Evolutionary conservation across 1,140 invertebrate species (phyloP), one percentile per base, ranked within the genome.

Genomic region (Euura lappo): DNA sequence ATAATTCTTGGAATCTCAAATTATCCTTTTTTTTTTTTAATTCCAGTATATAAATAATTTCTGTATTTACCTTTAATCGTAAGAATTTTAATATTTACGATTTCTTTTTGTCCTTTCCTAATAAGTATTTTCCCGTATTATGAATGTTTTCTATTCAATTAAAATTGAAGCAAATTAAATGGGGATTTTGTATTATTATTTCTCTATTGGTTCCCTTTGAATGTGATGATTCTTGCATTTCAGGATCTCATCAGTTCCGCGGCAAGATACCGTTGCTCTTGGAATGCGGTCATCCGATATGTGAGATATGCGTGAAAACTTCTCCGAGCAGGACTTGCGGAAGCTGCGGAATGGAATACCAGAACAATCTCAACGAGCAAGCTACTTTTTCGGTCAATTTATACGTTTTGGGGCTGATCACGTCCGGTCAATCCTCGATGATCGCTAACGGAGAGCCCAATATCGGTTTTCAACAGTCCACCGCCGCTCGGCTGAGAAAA

Each of bases 221-320:
- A 28, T 28, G 28, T 28, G 28, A 28, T 28, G 28, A 28, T 28
- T 28, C 28, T 28, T 28, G 28, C 28, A 28, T 80, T 80, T 66
- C 73, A 84, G 81, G 77, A 70, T 43, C 71, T 13, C 68, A 71
- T 28, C 68, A 71, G 69, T 43, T 77, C 28, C 74, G 69, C 11
- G 74, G 69, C 8, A 68, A 66, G 11, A 45, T 82, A 7, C 87
- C 87, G 4, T 77, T 88, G 6, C 74, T 88, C 8, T 74, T 88
- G 64, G 69, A 77, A 4, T 89, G 88, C 76, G 87, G 88, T 5
- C 88, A 89, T 77, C 42, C 83, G 2, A 73, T 85, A 69, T 89
- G 88, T 71, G 75, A 81, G 42, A 72, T 69, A 8, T 88, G 87
- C 75, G 13, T 78, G 8, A 77, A 75, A 7, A 46, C 2, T 1